Evolutionary conservation across 2,888 invertebrate species (phyloP).

Genomic region (Lutraria lutraria): DNA sequence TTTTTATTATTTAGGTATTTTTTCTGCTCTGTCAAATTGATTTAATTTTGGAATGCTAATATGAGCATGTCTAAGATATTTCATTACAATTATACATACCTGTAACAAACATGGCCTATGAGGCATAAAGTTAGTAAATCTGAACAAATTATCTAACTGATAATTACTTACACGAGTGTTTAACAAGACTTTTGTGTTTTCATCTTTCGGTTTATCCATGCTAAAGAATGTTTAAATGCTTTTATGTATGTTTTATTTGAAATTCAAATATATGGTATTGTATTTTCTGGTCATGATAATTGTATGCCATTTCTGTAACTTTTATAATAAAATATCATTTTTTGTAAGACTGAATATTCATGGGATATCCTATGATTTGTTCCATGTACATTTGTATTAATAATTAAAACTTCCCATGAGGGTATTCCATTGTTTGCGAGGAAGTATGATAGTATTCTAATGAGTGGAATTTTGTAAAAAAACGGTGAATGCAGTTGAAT

Average conservation of each 20-base stretch:
- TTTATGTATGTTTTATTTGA: too few relatives aligned
- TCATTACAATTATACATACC: too few relatives aligned
- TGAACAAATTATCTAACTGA: neutral
- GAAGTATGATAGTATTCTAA: neutral
- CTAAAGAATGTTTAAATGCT: neutral
- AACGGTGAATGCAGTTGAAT: neutral
- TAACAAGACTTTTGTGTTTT: neutral
- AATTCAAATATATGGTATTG: neutral
- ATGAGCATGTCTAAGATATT: too few relatives aligned
- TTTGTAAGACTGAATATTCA: too few relatives aligned
- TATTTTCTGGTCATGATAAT: neutral
- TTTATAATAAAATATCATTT: neutral
- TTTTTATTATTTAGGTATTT: too few relatives aligned
- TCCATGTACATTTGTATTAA: neutral
- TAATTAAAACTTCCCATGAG: neutral
- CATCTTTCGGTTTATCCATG: neutral
- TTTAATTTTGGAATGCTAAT: too few relatives aligned
- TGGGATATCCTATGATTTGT: neutral
- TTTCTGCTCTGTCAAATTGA: too few relatives aligned
- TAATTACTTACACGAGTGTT: neutral
- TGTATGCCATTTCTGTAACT: neutral
- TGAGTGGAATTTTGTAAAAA: neutral
- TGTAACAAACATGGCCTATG: neutral
- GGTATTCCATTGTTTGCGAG: neutral
- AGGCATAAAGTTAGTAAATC: neutral